Evolutionary conservation across 2,797 vertebrate species (phyloP), one percentile per base, ranked within the genome.

Genomic region (Gephyroberyx darwinii): DNA sequence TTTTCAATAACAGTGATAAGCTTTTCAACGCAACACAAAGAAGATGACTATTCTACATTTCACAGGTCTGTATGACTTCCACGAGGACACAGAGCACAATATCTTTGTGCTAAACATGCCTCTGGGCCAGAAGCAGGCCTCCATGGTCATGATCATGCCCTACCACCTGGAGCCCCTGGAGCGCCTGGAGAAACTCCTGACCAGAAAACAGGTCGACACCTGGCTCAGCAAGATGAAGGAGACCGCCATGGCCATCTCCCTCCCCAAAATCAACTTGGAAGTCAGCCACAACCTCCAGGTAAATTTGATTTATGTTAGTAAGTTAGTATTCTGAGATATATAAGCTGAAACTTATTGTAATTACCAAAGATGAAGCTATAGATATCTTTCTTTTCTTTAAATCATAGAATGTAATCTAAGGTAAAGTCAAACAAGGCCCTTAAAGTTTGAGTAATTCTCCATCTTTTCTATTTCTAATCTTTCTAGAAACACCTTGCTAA

Each of bases 91-190:
- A 45, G 79, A 93, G 6, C 96, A 98, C 86, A 90, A 81, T 5
- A 71, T 98, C 39, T 95, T 89, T 67, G 91, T 97, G 5, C 88
- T 99, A 65, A 93, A 93, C 92, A 98, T 99, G 96, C 96, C 95
- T 8, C 86, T 99, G 77, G 97, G 96, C 45, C 95, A 97, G 91
- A 98, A 98, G 80, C 94, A 98, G 70, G 96, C 96, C 80, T 98
- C 94, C 83, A 94, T 99, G 93, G 91, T 98, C 83, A 84, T 98
- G 33, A 93, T 98, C 87, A 97, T 99, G 97, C 96, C 98, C 0
- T 95, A 95, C 88, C 94, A 96, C 0, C 92, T 98, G 92, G 97
- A 99, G 87, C 92, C 96, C 0, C 91, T 99, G 35, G 93, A 94
- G 0, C 95, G 95, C 58, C 86, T 99, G 47, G 97, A 99, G 90